A percentile compares a stretch with the other conserved stretches of the same genome.
Conservation (phyloP, 2,888 invertebrate genomes). For the Lasioglossum oenotherae region DNA sequence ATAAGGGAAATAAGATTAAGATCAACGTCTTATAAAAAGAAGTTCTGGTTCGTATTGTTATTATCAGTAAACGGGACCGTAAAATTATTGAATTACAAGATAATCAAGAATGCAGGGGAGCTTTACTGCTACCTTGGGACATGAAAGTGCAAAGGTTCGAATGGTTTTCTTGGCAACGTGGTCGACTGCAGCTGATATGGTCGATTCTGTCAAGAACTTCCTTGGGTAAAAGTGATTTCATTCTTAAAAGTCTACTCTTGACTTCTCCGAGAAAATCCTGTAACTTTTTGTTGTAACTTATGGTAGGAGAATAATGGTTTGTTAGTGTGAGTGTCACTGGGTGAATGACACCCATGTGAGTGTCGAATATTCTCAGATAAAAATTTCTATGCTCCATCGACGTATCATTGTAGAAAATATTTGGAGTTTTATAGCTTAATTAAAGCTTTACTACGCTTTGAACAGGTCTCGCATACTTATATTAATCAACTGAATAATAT, state of each 20-base stretch:
- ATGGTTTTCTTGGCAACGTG: neutral
- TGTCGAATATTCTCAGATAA: neutral
- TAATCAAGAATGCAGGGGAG: neutral
- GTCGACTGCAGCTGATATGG: neutral
- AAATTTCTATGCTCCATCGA: neutral
- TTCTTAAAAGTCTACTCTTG: neutral
- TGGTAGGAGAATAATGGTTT: neutral
- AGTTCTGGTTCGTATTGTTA: neutral
- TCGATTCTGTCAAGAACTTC: neutral
- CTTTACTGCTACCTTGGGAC: neutral
- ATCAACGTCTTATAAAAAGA: neutral
- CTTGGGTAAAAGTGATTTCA: conserved; percentile 12
- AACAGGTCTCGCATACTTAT: neutral
- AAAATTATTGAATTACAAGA: neutral
- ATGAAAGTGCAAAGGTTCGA: neutral
- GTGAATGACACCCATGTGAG: neutral
- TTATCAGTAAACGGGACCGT: neutral
- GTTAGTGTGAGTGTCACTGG: too few species aligned
- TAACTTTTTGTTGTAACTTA: conserved; percentile 6
- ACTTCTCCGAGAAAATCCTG: neutral
- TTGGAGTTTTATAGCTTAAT: neutral
- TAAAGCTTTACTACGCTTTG: neutral
- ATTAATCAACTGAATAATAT: neutral
- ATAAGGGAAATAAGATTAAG: neutral
- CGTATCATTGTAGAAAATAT: neutral